Percentiles rank a stretch among this genome's conserved stretches.
Evolutionary conservation across 2,113 vertebrate species (phyloP).

Genomic region (Grammomys surdaster): DNA sequence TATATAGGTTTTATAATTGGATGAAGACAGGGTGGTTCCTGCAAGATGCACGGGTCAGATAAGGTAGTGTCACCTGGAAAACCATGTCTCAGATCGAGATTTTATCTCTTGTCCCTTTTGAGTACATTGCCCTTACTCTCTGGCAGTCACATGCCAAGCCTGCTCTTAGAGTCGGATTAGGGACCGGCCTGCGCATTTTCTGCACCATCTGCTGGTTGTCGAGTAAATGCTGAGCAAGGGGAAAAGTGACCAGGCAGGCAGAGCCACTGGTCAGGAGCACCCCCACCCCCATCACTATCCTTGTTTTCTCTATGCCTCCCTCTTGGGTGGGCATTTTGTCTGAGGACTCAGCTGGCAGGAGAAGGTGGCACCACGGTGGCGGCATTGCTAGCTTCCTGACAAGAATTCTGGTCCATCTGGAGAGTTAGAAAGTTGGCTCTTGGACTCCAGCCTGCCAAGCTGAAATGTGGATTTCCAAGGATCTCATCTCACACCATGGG

Average conservation of each 20-base stretch:
- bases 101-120: background rate
- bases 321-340: background rate
- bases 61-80: background rate
- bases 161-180: background rate
- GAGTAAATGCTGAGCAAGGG: slow-evolving; percentile 71
- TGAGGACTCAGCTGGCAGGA: background rate
- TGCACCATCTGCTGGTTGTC: slow-evolving; percentile 68
- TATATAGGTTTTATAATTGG: background rate
- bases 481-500: background rate
- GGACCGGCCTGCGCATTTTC: background rate
- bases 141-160: slow-evolving; percentile 43
- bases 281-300: background rate
- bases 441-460: background rate
- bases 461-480: background rate
- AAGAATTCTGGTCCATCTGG: background rate
- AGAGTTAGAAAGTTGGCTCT: background rate
- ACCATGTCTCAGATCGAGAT: background rate
- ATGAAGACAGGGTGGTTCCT: background rate
- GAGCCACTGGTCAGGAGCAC: background rate
- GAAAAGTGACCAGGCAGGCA: slow-evolving; percentile 48
- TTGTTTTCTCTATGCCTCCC: background rate
- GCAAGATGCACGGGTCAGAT: background rate
- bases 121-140: background rate
- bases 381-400: background rate
- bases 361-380: background rate